A percentile compares a stretch with the other conserved stretches of the same genome.
phyloP scores from a whole-genome alignment of 2,797 vertebrate genomes.

The Trichosurus vulpecula region DNA sequence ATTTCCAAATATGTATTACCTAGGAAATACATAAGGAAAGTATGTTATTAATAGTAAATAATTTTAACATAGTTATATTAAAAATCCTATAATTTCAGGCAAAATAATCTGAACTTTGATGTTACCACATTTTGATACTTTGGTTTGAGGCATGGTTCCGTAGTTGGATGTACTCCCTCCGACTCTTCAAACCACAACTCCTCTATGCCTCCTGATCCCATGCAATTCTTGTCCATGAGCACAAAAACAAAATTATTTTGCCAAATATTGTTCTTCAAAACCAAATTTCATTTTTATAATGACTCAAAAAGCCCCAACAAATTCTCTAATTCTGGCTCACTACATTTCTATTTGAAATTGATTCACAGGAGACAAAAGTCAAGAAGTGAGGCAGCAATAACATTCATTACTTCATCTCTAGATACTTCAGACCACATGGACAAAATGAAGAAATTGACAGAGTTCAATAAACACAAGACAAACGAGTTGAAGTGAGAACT shows the following conservation, averaged over 20 bases:
- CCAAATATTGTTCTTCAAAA: background rate
- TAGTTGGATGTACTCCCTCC: background rate
- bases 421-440: background rate
- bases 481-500: background rate
- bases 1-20: background rate
- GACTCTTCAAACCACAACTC: background rate
- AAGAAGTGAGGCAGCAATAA: background rate
- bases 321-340: background rate
- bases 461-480: background rate
- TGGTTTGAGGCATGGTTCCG: background rate
- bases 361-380: background rate
- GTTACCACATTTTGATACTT: background rate
- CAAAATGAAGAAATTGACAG: background rate
- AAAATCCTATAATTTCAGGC: background rate
- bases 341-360: background rate
- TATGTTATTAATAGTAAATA: background rate
- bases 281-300: background rate
- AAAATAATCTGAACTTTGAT: background rate
- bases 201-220: background rate
- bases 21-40: background rate
- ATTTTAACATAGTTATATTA: background rate
- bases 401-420: background rate
- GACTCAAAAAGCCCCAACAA: background rate
- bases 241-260: background rate
- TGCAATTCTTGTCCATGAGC: background rate